These are phyloP conservation scores for Leptogaster cylindrica DNA, from an alignment of 2,888 invertebrate genomes.

Conservation along the genomic window DNA sequence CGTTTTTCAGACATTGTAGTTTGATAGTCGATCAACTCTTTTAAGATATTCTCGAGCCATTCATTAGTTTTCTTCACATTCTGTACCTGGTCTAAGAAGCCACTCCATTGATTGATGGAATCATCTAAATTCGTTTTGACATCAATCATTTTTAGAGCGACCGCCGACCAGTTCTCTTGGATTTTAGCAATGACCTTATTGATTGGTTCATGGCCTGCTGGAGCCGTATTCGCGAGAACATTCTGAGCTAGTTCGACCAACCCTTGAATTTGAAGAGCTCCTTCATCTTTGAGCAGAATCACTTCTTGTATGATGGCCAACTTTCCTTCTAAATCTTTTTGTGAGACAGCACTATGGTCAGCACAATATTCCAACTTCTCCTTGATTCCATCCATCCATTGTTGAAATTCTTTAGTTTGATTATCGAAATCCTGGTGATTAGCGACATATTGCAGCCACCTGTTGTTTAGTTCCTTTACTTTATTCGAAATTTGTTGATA, in stretches of 20 bases:
- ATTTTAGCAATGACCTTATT: conserved; percentile 81
- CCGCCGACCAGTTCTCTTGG: conserved; percentile 88
- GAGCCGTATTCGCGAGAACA: conserved; percentile 89
- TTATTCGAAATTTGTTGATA: conserved; percentile 90
- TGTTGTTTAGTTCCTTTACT: conserved; percentile 86
- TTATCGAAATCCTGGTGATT: conserved; percentile 88
- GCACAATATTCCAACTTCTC: conserved; percentile 88
- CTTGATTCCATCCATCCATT: conserved; percentile 83
- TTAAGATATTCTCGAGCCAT: conserved; percentile 75
- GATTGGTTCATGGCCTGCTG: conserved; percentile 84
- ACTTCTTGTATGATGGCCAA: conserved; percentile 85
- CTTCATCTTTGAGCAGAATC: conserved; percentile 89
- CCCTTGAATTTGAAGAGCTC: conserved; percentile 84
- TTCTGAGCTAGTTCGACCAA: conserved; percentile 90
- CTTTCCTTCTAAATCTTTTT: conserved; percentile 85
- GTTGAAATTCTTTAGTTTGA: conserved; percentile 77
- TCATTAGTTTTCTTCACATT: conserved; percentile 81
- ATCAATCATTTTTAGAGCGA: conserved; percentile 88
- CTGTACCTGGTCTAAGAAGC: conserved; percentile 86
- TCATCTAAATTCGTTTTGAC: conserved; percentile 87
- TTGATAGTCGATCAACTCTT: conserved; percentile 77
- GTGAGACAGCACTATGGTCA: conserved; percentile 79
- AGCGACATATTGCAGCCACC: conserved; percentile 91
- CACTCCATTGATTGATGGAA: conserved; percentile 90
- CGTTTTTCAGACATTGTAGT: conserved; percentile 86